Percentiles rank a stretch among this genome's conserved stretches.
Conservation (phyloP, 2,113 vertebrate species). For the Lanius ludovicianus region DNA sequence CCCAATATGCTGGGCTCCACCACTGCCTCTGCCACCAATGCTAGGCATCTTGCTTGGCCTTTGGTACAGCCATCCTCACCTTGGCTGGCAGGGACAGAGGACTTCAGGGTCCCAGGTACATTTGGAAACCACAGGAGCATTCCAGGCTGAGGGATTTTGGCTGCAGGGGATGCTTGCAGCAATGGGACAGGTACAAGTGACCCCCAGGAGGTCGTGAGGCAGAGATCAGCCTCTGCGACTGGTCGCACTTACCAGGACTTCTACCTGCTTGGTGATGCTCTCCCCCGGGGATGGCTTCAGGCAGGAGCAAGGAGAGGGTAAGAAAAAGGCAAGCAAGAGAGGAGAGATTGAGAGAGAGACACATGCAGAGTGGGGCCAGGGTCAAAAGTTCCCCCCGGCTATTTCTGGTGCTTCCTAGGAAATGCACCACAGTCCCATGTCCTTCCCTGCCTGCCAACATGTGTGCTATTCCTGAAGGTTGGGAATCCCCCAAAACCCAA, state of each 20-base stretch:
- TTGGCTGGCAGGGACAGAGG: not conserved
- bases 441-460: not conserved
- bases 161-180: not conserved
- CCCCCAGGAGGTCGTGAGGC: not conserved
- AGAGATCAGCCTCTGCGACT: not conserved
- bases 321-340: not conserved
- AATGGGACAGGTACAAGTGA: not conserved
- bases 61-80: not conserved
- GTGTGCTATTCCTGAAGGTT: not conserved
- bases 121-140: not conserved
- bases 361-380: accelerated
- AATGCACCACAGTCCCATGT: accelerated
- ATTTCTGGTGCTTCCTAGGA: conserved; percentile 34
- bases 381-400: not conserved
- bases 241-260: conserved; percentile 78
- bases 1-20: not conserved
- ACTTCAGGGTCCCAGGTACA: no score
- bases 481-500: not conserved
- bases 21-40: accelerated
- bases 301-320: not conserved
- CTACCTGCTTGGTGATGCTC: conserved; percentile 82
- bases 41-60: not conserved
- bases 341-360: not conserved
- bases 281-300: conserved; percentile 69
- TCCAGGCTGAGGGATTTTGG: not conserved